Evolutionary conservation across 2,888 invertebrate genomes (phyloP).

Genomic region (Girardia tigrina): DNA sequence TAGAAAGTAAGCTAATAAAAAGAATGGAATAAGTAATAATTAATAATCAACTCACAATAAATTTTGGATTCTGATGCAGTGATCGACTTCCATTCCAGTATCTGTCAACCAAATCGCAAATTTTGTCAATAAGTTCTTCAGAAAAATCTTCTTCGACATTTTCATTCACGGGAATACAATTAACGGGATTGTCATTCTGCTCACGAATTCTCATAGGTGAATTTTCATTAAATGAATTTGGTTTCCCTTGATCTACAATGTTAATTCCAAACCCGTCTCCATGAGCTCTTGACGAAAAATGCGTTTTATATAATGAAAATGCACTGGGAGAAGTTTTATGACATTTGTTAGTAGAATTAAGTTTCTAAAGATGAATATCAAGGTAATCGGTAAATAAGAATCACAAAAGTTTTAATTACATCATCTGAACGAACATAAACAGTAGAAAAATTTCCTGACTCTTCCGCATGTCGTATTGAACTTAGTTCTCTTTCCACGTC

Average conservation of each 20-base stretch:
- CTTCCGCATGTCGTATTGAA: neutral
- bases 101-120: conserved; percentile 46
- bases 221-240: neutral
- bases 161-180: neutral
- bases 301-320: neutral
- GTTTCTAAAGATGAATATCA: neutral
- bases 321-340: neutral
- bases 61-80: conserved; percentile 45
- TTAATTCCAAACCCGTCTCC: neutral
- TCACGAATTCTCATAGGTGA: neutral
- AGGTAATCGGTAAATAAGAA: no score
- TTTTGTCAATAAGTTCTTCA: conserved; percentile 34
- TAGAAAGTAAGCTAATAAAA: no score
- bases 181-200: neutral
- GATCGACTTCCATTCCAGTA: conserved; percentile 50
- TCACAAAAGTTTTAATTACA: neutral
- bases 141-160: neutral
- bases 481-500: neutral
- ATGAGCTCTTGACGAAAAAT: neutral
- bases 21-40: no score
- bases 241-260: neutral
- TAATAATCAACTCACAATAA: conserved; percentile 16
- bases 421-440: neutral
- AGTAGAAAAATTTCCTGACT: neutral
- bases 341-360: neutral